Evolutionary conservation across 1,140 invertebrate genomes (phyloP), one percentile per base, ranked within the genome.

Genomic region (Diabrotica virgifera): DNA sequence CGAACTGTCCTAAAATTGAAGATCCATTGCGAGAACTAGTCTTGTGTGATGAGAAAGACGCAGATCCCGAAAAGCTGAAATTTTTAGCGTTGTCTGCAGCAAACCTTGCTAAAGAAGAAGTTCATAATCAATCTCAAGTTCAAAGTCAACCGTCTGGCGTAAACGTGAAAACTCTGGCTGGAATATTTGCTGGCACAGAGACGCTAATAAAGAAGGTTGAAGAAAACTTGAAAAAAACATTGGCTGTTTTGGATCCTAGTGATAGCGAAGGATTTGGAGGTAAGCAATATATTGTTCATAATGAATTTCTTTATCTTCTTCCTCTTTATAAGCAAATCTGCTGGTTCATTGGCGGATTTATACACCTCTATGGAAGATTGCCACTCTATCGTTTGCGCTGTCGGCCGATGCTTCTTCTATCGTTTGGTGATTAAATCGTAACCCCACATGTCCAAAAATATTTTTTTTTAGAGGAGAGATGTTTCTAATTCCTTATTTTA

Each of bases 181-280:
- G 75, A 38, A 78, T 79, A 60, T 78, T 79, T 66, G 69, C 77
- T 5, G 77, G 76, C 7, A 77, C 76, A 6, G 77, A 77, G 36
- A 73, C 67, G 9, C 76, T 78, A 54, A 73, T 75, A 2, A 76
- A 74, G 61, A 83, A 82, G 67, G 74, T 82, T 38, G 79, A 81
- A 64, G 78, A 79, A 63, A 82, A 78, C 55, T 72, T 81, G 55
- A 81, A 79, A 69, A 81, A 82, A 72, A 76, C 81, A 40, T 82
- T 81, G 67, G 76, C 79, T 5, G 77, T 78, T 9, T 72, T 84
- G 24, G 85, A 88, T 65, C 1, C 85, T 0, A 88, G 86, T 70
- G 87, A 89, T 73, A 88, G 86, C 74, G 87, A 89, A 73, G 82
- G 83, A 55, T 82, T 83, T 52, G 81, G 79, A 72, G 79, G 82